Evolutionary conservation across 2,888 invertebrate genomes (phyloP), one percentile per base, ranked within the genome.

Genomic region (Tetramorium bicarinatum): DNA sequence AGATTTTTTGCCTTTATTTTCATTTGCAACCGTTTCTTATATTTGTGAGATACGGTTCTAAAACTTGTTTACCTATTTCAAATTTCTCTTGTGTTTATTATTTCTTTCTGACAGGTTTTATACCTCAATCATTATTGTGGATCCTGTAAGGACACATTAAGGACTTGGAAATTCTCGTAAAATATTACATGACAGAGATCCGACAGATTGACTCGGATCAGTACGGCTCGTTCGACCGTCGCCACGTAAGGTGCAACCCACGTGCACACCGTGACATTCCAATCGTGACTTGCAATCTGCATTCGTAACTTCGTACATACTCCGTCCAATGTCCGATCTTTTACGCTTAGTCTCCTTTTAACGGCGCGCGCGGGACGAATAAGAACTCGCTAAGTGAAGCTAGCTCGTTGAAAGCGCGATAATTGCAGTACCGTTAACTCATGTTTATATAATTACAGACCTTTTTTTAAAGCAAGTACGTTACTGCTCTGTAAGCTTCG

Each of bases 191-290:
- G n/a, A 59, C n/a, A 56, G 41, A 41, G 38, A 61, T 66, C 41
- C 66, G 61, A 29, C 77, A 34, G 69, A 69, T 79, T 62, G 29
- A 0, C 61, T 62, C n/a, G 47, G 44, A 79, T 69, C 52, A 52
- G 69, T 62, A 69, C 49, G 54, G 18, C 62, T 79, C 61, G 79
- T 79, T 69, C 66, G 59, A 54, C 21, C 15, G 34, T 41, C 13
- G 21, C 76, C 64, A 64, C 72, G 84, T 82, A 83, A 87, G 82
- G 82, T 76, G 75, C 81, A 83, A 75, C 56, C 82, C 83, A 77
- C 66, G 81, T 83, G 85, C 61, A 54, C 67, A 67, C 67, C 83
- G 79, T 79, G 83, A 83, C 85, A 85, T 85, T 85, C 85, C 85
- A 69, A 74, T 74, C 83, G 77, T 62, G 79, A 77, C 66, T 77